Conservation (phyloP, 1,140 invertebrate genomes). For the Mylabris phalerata region DNA sequence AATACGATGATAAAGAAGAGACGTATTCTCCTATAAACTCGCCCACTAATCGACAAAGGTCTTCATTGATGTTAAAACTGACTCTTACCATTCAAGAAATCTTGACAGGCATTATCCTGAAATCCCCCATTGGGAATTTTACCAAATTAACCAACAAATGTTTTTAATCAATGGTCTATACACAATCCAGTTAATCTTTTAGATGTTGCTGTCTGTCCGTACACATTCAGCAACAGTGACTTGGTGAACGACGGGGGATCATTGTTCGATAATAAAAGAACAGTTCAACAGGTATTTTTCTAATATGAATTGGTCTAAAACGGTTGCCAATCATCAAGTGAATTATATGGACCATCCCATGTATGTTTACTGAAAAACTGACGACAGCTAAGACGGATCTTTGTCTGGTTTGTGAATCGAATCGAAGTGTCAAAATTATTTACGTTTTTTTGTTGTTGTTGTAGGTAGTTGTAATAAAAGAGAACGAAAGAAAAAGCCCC, state of each 20-base stretch:
- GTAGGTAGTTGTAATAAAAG: too few relatives aligned
- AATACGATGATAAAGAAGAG: too few relatives aligned
- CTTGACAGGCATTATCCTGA: slow-evolving; percentile 22
- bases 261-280: slow-evolving; percentile 29
- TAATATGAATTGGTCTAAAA: slow-evolving; percentile 10
- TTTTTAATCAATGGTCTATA: slow-evolving; percentile 33
- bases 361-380: too few relatives aligned
- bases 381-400: too few relatives aligned
- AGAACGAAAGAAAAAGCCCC: too few relatives aligned
- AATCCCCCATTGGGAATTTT: slow-evolving; percentile 21
- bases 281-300: slow-evolving; percentile 34
- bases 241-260: slow-evolving; percentile 24
- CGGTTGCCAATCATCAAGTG: slow-evolving; percentile 19
- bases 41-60: too few relatives aligned
- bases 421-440: too few relatives aligned
- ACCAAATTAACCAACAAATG: slow-evolving; percentile 35
- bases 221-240: slow-evolving; percentile 6
- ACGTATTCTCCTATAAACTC: too few relatives aligned
- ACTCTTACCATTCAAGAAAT: slow-evolving; percentile 20
- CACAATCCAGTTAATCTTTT: slow-evolving; percentile 30
- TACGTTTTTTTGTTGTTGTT: too few relatives aligned
- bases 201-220: slow-evolving; percentile 24
- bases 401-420: too few relatives aligned
- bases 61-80: slow-evolving; percentile 18
- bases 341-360: too few relatives aligned